These are phyloP conservation scores for Pseudorhiza aurosa DNA, from an alignment of 30 jellyfish, hydroid and myxozoan genomes.

Conservation along the genomic window DNA sequence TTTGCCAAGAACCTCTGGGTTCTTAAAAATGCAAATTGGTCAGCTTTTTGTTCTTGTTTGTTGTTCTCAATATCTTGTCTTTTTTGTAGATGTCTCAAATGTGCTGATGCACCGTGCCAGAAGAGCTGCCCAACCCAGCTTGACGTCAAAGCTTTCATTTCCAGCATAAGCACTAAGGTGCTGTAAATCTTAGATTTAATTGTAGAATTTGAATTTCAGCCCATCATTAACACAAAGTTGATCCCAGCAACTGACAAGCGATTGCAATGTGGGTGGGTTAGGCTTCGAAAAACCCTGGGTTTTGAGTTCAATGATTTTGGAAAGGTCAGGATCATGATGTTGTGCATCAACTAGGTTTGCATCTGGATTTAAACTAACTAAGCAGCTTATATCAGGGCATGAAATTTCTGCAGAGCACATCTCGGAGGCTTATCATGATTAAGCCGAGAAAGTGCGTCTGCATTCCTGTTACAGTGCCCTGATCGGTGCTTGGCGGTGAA, in stretches of 20 bases:
- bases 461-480: slow-evolving; percentile 20
- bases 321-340: background rate
- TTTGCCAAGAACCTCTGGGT: too few species aligned
- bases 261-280: background rate
- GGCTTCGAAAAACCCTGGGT: background rate
- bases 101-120: slow-evolving; percentile 98
- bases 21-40: too few species aligned
- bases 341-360: slow-evolving; percentile 4
- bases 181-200: background rate
- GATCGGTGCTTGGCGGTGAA: slow-evolving; percentile 30
- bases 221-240: slow-evolving; percentile 1
- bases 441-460: slow-evolving; percentile 7
- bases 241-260: slow-evolving; percentile 8
- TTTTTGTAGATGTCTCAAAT: slow-evolving; percentile 75
- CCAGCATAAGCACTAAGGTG: slow-evolving; percentile 85
- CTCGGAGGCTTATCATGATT: slow-evolving; percentile 1
- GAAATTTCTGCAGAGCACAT: background rate
- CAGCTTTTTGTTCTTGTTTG: too few species aligned
- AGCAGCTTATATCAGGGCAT: background rate
- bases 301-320: background rate
- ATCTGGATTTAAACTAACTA: background rate
- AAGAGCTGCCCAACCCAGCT: slow-evolving; percentile 94
- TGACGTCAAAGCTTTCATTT: slow-evolving; percentile 77
- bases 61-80: background rate
- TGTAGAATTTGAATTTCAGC: too few species aligned